Conservation (phyloP, 2,797 vertebrate species). For the Phaenicophaeus curvirostris region DNA sequence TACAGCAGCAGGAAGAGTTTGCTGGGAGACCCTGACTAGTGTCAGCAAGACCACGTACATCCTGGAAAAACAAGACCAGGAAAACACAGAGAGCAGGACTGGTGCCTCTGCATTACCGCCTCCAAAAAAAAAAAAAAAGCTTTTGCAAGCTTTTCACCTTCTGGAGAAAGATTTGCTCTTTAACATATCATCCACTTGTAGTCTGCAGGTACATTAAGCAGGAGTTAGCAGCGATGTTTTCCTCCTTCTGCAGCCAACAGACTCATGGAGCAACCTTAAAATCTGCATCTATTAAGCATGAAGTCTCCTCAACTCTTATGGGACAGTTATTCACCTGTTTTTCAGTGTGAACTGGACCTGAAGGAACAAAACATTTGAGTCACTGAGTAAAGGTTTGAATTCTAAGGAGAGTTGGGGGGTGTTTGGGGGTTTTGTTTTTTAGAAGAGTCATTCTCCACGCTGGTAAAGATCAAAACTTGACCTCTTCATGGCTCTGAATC, state of each 20-base stretch:
- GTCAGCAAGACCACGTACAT: rapidly evolving
- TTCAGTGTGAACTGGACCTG: background rate
- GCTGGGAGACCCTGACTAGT: background rate
- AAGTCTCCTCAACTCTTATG: background rate
- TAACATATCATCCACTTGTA: background rate
- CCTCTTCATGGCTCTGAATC: background rate
- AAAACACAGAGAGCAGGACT: background rate
- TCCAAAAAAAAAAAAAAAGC: too few species aligned
- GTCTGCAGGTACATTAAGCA: background rate
- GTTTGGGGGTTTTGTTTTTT: background rate
- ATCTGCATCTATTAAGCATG: background rate
- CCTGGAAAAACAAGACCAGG: background rate
- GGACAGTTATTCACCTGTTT: background rate
- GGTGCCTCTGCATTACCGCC: too few species aligned
- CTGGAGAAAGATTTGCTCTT: background rate
- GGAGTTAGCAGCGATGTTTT: background rate
- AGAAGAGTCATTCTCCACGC: background rate
- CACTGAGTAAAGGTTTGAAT: background rate
- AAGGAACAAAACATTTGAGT: background rate
- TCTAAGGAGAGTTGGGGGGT: background rate
- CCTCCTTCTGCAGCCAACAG: background rate
- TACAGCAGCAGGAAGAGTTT: background rate
- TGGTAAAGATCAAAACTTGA: background rate
- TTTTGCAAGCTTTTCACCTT: too few species aligned
- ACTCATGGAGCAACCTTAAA: background rate